These are phyloP conservation scores for Megaustenia siamemsis DNA, from an alignment of 2,888 invertebrate species.

Conservation along the genomic window DNA sequence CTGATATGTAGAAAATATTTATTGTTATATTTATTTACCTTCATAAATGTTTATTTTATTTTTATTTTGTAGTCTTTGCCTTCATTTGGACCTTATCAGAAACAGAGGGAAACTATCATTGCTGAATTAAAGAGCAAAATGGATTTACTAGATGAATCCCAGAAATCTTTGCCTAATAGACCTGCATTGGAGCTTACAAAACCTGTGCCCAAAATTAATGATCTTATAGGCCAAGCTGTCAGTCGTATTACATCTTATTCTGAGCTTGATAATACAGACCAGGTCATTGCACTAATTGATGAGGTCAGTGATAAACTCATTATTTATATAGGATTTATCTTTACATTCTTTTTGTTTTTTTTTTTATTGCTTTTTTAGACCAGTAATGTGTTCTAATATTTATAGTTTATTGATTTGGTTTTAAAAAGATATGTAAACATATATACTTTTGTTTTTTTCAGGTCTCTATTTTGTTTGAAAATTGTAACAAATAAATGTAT, in stretches of 20 bases:
- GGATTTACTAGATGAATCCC: slow-evolving; percentile 76
- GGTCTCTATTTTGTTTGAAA: no score
- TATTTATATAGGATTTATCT: no score
- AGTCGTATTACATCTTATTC: slow-evolving; percentile 90
- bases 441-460: no score
- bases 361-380: no score
- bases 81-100: slow-evolving; percentile 91
- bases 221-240: slow-evolving; percentile 89
- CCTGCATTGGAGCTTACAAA: slow-evolving; percentile 72
- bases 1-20: background rate
- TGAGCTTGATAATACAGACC: slow-evolving; percentile 90
- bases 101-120: slow-evolving; percentile 85
- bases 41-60: background rate
- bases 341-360: no score
- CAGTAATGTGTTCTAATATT: no score
- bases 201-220: slow-evolving; percentile 80
- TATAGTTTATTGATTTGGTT: no score
- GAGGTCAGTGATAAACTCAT: slow-evolving; percentile 90
- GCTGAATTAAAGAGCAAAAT: slow-evolving; percentile 81
- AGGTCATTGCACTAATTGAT: slow-evolving; percentile 97
- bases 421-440: no score
- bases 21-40: background rate
- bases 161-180: slow-evolving; percentile 62
- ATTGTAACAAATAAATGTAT: no score
- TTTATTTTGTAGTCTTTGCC: slow-evolving; percentile 86